Base-by-base conservation (phyloP, 2,797 vertebrate genomes). In the Cossypha polioptera region DNA sequence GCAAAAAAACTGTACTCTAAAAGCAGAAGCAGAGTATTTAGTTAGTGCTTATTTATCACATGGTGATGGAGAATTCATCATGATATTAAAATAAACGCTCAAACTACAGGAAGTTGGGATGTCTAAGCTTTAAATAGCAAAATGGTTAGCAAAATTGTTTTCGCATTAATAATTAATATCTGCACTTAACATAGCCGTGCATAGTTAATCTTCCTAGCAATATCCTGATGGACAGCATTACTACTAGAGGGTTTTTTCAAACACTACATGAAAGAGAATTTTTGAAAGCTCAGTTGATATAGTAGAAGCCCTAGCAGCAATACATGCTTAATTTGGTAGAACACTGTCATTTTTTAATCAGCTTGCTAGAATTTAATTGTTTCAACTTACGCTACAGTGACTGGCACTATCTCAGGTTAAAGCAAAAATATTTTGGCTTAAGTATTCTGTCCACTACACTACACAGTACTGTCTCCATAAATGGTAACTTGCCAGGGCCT, bases 391-490 rank as follows among this genome's bases (percentile, higher is more conserved):
- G 3, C 29, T 78, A 65, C 42, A 68, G 25, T 61, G 31, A 86
- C 57, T 17, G 35, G 48, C 26, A 74, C 18, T 48, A 81, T 55
- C 7, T 66, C 43, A 66, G 68, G 25, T 72, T 76, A 62, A 86
- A 91, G 28, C 55, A 75, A 95, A 92, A 74, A 90, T 58, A 38
- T 58, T 92, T 67, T 51, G 48, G 29, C 47, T 94, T 77, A 92
- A 94, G 82, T 91, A 50, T 48, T 96, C 68, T 45, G 35, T 61
- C 67, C 7, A 55, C 43, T 79, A 48, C 38, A 76, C 26, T 77
- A 71, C 88, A 72, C 54, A 76, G 80, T 58, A 88, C 14, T 61
- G 36, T 57, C 14, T 95, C 89, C 6, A 14, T 86, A 77, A 96
- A 88, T 61, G 59, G 68, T 51, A 94, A 78, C 83, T 95, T 94